Conservation (phyloP, 1,140 invertebrate genomes). For the Lepidurus arcticus region DNA sequence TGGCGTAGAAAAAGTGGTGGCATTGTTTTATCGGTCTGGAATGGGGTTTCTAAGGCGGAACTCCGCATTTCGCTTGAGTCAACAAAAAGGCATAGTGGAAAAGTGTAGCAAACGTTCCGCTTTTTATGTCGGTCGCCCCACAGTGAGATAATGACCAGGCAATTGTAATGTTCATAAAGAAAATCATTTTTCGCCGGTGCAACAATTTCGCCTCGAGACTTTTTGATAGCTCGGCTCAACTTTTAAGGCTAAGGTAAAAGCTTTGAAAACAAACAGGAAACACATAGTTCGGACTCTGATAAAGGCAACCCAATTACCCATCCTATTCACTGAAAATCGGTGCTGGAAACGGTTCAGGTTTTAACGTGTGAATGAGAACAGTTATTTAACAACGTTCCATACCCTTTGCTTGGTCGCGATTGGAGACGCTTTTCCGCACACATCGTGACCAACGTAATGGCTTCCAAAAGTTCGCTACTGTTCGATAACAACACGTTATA, state of each 20-base stretch:
- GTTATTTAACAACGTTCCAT: background rate
- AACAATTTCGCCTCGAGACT: background rate
- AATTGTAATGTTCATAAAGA: background rate
- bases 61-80: background rate
- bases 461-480: background rate
- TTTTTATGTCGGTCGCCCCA: background rate
- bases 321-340: slow-evolving; percentile 4
- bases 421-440: slow-evolving; percentile 3
- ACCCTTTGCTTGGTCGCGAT: background rate
- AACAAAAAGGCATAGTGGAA: background rate
- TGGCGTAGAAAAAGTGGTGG: too few relatives aligned
- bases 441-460: background rate
- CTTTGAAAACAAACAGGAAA: slow-evolving; percentile 19
- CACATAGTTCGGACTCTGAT: slow-evolving; percentile 9
- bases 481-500: too few relatives aligned
- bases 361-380: slow-evolving; percentile 19
- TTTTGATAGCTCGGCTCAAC: background rate
- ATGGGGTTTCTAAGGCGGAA: background rate
- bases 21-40: too few relatives aligned
- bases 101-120: slow-evolving; percentile 3
- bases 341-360: background rate
- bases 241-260: background rate
- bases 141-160: slow-evolving; percentile 13
- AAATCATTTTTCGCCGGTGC: background rate
- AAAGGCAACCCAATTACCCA: slow-evolving; percentile 8